A percentile compares a stretch with the other conserved stretches of the same genome.
Evolutionary conservation across 2,113 vertebrate genomes (phyloP).

Genomic region (Gavialis gangeticus): DNA sequence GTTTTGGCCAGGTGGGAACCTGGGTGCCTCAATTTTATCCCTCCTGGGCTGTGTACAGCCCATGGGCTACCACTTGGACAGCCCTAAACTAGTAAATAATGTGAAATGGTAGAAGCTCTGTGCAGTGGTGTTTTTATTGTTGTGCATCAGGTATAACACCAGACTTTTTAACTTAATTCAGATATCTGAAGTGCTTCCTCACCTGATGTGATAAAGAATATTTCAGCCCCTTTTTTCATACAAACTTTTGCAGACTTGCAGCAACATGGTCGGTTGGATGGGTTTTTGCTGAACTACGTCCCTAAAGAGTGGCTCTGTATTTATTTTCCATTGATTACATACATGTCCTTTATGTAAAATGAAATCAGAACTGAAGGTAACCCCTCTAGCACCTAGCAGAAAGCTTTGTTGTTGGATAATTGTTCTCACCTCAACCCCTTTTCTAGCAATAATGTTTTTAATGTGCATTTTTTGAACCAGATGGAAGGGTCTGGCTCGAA

Average conservation of each 20-base stretch:
- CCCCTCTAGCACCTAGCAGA: slow-evolving; percentile 38
- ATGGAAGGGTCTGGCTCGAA: slow-evolving; percentile 56
- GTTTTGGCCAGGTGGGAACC: too few species aligned
- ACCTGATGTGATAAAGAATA: neutral
- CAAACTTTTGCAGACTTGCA: neutral
- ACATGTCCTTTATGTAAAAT: neutral
- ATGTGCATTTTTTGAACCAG: slow-evolving; percentile 46
- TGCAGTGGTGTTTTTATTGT: neutral
- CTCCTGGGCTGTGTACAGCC: too few species aligned
- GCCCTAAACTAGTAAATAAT: too few species aligned
- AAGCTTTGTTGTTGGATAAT: slow-evolving; percentile 32
- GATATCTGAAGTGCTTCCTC: neutral
- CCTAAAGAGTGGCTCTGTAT: neutral
- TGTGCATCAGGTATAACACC: neutral
- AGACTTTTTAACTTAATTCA: neutral
- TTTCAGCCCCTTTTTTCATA: neutral
- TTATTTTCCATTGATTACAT: neutral
- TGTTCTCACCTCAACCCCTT: slow-evolving; percentile 54
- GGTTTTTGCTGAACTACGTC: neutral
- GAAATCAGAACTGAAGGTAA: neutral
- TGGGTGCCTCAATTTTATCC: too few species aligned
- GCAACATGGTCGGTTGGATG: neutral
- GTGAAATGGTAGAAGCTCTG: neutral
- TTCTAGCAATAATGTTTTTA: slow-evolving; percentile 64
- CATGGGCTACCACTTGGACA: too few species aligned